A percentile compares a stretch with the other conserved stretches of the same genome.
phyloP scores from a whole-genome alignment of 2,113 vertebrate species.

The Stercorarius parasiticus region DNA sequence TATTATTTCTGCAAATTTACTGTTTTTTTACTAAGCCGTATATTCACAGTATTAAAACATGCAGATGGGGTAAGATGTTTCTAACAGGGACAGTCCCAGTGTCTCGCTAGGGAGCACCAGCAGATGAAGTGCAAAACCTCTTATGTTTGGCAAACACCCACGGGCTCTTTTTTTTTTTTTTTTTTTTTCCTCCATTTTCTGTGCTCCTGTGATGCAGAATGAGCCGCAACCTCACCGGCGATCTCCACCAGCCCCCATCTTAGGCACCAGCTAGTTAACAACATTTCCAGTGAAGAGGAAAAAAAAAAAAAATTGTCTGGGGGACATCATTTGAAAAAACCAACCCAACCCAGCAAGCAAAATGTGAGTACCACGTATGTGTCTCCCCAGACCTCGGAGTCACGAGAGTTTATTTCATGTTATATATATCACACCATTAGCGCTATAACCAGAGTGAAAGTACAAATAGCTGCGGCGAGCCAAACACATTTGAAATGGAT shows the following conservation, averaged over 20 bases:
- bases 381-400: slow-evolving; percentile 21
- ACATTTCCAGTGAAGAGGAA: neutral
- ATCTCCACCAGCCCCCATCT: neutral
- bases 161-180: neutral
- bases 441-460: slow-evolving; percentile 68
- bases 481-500: slow-evolving; percentile 63
- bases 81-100: neutral
- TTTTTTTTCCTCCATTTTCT: neutral
- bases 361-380: neutral
- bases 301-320: neutral
- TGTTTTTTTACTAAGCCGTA: neutral
- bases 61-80: neutral
- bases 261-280: neutral
- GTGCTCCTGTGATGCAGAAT: neutral
- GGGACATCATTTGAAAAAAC: neutral
- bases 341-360: neutral
- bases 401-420: slow-evolving; percentile 66
- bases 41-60: neutral
- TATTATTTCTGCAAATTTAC: neutral
- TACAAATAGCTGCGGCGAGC: slow-evolving; percentile 67
- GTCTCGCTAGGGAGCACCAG: neutral
- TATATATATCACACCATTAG: slow-evolving; percentile 55
- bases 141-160: fast-evolving
- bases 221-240: fast-evolving
- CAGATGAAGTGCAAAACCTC: neutral